These are phyloP conservation scores for Phyllotis vaccarum DNA, from an alignment of 2,797 vertebrate species.

Conservation along the genomic window DNA sequence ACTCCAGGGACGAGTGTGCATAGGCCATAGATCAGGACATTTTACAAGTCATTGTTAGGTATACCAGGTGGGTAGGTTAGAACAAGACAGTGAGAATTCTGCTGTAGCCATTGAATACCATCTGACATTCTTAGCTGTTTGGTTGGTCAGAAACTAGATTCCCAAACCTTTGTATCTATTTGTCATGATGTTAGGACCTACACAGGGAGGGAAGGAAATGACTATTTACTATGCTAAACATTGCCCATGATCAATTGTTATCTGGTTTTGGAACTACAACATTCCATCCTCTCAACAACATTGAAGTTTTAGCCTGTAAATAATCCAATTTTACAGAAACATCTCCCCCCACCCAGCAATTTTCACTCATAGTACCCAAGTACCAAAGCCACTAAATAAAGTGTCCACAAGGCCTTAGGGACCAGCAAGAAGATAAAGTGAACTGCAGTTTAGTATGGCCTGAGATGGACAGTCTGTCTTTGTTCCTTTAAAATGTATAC, in stretches of 20 bases:
- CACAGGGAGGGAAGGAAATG: background rate
- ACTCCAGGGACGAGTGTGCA: background rate
- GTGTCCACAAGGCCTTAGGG: background rate
- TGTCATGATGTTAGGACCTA: background rate
- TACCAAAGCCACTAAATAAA: background rate
- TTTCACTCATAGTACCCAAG: background rate
- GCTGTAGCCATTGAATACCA: background rate
- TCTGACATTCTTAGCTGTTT: background rate
- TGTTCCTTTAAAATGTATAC: constrained; percentile 7
- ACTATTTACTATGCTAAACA: background rate
- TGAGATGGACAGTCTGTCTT: background rate
- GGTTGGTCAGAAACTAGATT: background rate
- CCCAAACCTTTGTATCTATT: background rate
- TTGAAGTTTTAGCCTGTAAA: background rate
- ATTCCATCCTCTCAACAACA: background rate
- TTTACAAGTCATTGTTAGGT: background rate
- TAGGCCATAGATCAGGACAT: background rate
- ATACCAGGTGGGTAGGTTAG: background rate
- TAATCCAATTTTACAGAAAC: background rate
- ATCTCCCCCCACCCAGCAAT: background rate
- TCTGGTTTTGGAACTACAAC: background rate
- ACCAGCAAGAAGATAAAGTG: background rate
- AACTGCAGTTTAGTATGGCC: background rate
- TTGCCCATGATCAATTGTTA: background rate
- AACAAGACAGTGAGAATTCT: background rate